phyloP scores from a whole-genome alignment of 2,888 invertebrate genomes.

The Limnephilus auricula region DNA sequence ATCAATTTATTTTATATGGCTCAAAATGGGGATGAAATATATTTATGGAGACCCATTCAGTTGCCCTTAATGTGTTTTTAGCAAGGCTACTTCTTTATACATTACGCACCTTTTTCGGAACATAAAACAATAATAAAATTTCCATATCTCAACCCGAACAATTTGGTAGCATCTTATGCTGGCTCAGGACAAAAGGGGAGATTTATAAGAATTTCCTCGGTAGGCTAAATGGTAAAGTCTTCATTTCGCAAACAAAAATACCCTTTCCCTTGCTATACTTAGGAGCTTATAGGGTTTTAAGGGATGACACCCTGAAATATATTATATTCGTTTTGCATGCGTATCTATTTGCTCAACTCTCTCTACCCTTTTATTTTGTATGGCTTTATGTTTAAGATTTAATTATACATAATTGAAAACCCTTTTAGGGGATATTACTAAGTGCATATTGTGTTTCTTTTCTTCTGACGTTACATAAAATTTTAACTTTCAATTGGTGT shows the following conservation, averaged over 20 bases:
- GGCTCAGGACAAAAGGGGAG: constrained; percentile 35
- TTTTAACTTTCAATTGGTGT: too few relatives aligned
- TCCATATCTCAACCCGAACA: constrained; percentile 7
- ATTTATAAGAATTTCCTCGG: constrained; percentile 34
- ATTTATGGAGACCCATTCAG: neutral
- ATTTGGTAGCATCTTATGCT: constrained; percentile 5
- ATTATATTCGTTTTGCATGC: neutral
- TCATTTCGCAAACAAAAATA: constrained; percentile 48
- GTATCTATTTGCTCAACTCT: neutral
- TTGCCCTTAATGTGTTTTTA: neutral
- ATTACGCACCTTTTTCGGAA: neutral
- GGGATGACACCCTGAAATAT: neutral
- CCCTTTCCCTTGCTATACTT: constrained; percentile 16
- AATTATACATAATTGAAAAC: neutral
- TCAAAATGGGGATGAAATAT: neutral
- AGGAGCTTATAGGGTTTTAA: neutral
- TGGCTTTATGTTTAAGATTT: neutral
- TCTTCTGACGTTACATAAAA: too few relatives aligned
- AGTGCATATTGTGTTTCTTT: too few relatives aligned
- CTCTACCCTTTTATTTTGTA: neutral
- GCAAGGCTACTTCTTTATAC: neutral
- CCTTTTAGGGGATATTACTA: too few relatives aligned
- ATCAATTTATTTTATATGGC: neutral
- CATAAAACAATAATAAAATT: constrained; percentile 22
- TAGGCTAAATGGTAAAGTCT: constrained; percentile 39